Evolutionary conservation across 1,140 invertebrate genomes (phyloP).

Genomic region (Drosophila busckii): DNA sequence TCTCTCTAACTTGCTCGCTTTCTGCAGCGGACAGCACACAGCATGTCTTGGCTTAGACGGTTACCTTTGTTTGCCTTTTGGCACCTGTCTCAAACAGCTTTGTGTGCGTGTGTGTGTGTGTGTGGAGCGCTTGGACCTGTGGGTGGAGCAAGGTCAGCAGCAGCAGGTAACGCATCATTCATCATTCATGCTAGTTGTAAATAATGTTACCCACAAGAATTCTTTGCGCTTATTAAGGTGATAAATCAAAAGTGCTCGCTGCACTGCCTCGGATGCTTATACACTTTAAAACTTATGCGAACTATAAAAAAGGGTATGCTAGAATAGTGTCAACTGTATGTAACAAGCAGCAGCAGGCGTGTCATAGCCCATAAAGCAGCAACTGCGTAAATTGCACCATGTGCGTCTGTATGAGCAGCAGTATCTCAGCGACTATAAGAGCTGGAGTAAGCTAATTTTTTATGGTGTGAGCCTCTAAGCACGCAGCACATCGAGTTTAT

Average conservation of each 20-base stretch:
- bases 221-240: constrained; percentile 66
- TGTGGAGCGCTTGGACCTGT: background rate
- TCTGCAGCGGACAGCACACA: too few species aligned
- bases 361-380: too few species aligned
- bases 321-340: too few species aligned
- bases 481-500: too few species aligned
- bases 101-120: background rate
- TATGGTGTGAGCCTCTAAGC: too few species aligned
- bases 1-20: constrained; percentile 4
- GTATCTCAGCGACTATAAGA: too few species aligned
- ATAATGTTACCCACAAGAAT: constrained; percentile 73
- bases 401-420: too few species aligned
- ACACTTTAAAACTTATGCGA: too few species aligned
- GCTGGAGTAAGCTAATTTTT: too few species aligned
- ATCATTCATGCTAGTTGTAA: constrained; percentile 70
- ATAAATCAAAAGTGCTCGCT: constrained; percentile 59
- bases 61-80: constrained; percentile 26
- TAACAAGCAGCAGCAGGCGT: too few species aligned
- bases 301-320: too few species aligned
- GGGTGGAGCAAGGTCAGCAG: background rate
- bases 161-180: constrained; percentile 41
- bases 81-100: constrained; percentile 12
- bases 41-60: constrained; percentile 26
- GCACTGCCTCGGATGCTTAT: constrained; percentile 2
- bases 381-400: too few species aligned